Conservation (phyloP, 2,113 vertebrate species). For the Serinus canaria region DNA sequence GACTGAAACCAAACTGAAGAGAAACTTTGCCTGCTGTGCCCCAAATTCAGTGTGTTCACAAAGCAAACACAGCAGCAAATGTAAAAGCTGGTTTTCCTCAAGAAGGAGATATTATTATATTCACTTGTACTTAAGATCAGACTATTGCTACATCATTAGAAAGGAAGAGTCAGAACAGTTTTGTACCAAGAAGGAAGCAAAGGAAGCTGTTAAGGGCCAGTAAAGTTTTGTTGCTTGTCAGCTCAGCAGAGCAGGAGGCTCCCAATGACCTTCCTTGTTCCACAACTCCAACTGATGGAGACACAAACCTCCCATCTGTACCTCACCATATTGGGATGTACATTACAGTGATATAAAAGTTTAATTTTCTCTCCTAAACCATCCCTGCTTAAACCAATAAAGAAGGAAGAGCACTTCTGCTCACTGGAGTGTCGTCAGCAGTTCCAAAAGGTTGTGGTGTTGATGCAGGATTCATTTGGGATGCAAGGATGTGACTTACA, state of each 20-base stretch:
- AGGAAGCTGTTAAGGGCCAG: not conserved
- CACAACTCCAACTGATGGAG: slow-evolving; percentile 38
- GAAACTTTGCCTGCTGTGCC: not conserved
- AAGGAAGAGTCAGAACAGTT: not conserved
- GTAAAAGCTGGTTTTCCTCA: not conserved
- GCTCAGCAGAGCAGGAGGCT: not conserved
- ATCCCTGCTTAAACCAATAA: slow-evolving; percentile 62
- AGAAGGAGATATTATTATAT: not conserved
- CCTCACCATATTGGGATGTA: slow-evolving; percentile 50
- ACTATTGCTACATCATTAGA: not conserved
- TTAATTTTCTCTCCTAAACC: slow-evolving; percentile 57
- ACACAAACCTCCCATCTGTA: slow-evolving; percentile 42
- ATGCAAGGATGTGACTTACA: slow-evolving; percentile 80
- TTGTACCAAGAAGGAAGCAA: not conserved
- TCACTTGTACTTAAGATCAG: not conserved
- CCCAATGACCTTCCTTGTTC: slow-evolving; percentile 39
- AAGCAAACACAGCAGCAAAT: not conserved
- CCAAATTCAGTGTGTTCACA: not conserved
- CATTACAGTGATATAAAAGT: slow-evolving; percentile 54
- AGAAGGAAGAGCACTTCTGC: slow-evolving; percentile 20
- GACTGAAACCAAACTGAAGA: not conserved
- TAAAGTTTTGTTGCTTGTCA: slow-evolving; percentile 15
- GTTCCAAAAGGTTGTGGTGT: slow-evolving; percentile 61
- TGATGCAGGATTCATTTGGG: slow-evolving; percentile 72
- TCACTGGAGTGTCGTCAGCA: slow-evolving; percentile 44